Evolutionary conservation across 2,113 vertebrate genomes (phyloP).

Genomic region (Pantherophis guttatus): DNA sequence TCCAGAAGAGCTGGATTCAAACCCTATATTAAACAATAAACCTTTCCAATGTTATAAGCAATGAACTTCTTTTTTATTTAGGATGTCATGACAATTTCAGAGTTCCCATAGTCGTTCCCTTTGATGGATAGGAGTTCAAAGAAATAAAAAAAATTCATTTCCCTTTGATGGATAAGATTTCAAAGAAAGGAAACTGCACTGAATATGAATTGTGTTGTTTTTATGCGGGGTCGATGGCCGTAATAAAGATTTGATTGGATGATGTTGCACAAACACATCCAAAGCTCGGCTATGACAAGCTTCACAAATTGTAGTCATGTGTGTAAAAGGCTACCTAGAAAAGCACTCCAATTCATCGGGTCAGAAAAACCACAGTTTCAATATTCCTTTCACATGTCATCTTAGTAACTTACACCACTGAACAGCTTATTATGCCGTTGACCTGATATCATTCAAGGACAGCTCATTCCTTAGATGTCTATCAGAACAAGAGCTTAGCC

Average conservation of each 20-base stretch:
- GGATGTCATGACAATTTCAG: neutral
- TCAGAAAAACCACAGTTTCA: constrained; percentile 13
- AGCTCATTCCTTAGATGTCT: neutral
- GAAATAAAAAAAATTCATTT: neutral
- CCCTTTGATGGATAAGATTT: neutral
- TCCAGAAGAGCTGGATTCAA: neutral
- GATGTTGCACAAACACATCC: neutral
- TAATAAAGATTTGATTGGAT: neutral
- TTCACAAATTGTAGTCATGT: neutral
- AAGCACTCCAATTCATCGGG: neutral
- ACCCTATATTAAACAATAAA: neutral
- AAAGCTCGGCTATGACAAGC: neutral
- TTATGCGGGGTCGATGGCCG: neutral
- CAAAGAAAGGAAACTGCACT: neutral
- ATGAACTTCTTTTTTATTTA: neutral
- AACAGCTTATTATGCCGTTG: neutral
- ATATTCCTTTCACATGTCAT: constrained; percentile 32
- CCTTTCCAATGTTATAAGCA: neutral
- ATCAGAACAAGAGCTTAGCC: neutral
- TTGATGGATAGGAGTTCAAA: neutral
- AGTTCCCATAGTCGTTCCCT: neutral
- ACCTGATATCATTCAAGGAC: constrained; percentile 30
- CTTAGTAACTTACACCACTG: neutral
- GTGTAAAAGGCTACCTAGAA: neutral
- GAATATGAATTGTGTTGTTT: neutral